A percentile compares a stretch with the other conserved stretches of the same genome.
Evolutionary conservation across 2,888 invertebrate genomes (phyloP).

Genomic region (Stratiomys singularior): DNA sequence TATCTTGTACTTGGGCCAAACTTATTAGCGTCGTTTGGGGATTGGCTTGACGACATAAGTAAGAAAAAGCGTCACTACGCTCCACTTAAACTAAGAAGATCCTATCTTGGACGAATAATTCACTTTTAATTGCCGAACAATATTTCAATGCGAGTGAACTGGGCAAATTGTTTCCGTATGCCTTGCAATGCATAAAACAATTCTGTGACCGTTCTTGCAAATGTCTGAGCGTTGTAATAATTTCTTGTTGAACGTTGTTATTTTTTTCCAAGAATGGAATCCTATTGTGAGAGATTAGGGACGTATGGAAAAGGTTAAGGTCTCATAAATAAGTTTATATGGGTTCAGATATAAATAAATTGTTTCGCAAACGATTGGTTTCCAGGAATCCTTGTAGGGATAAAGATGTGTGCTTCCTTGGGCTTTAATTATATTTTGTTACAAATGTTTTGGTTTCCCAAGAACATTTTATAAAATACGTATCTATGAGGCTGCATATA

Average conservation of each 20-base stretch:
- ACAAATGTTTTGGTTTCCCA: no score
- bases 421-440: no score
- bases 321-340: no score
- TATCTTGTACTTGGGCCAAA: constrained; percentile 23
- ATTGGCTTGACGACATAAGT: not conserved
- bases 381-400: no score
- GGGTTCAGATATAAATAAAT: no score
- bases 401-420: no score
- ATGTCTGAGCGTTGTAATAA: not conserved
- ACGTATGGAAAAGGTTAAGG: no score
- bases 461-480: no score
- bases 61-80: constrained; percentile 2
- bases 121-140: constrained; percentile 39
- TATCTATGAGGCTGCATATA: no score
- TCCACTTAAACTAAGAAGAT: not conserved
- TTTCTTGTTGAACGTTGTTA: not conserved
- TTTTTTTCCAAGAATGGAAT: no score
- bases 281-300: no score
- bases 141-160: constrained; percentile 24
- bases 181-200: not conserved
- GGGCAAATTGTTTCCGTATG: not conserved
- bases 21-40: constrained; percentile 7
- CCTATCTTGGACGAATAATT: constrained; percentile 28
- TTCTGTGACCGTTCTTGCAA: not conserved
- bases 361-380: no score